Percentiles rank a stretch among this genome's conserved stretches.
These are phyloP conservation scores for Macroglossus sobrinus DNA, from an alignment of 2,113 vertebrate genomes.

Conservation along the genomic window DNA sequence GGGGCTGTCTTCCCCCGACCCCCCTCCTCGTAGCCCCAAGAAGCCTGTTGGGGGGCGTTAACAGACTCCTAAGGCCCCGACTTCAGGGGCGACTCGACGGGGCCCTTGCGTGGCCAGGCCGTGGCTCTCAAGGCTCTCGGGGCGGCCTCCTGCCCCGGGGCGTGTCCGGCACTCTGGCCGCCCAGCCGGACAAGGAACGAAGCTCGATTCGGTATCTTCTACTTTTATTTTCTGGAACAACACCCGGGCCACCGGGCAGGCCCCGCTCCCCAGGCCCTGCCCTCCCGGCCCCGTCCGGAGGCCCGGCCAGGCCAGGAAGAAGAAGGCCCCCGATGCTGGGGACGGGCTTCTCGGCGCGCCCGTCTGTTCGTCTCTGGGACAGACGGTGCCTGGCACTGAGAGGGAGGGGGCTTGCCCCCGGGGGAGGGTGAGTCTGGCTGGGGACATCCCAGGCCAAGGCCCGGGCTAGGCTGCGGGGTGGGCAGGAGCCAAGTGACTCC, in stretches of 20 bases:
- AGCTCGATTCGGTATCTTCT: neutral
- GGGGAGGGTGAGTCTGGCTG: neutral
- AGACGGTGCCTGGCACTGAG: neutral
- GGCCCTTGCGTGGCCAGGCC: neutral
- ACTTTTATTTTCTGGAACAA: constrained; percentile 53
- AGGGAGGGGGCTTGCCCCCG: neutral
- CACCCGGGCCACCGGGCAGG: neutral
- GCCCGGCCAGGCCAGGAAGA: neutral
- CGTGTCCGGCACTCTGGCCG: fast-evolving
- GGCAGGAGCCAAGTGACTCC: neutral
- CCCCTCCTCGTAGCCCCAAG: neutral
- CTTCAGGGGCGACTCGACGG: neutral
- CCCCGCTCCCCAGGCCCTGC: neutral
- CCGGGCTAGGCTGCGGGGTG: neutral
- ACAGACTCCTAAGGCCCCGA: neutral
- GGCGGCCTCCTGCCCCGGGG: neutral
- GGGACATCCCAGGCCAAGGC: neutral
- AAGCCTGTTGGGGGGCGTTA: neutral
- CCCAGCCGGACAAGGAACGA: neutral
- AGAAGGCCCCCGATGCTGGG: too few species aligned
- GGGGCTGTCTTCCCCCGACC: neutral
- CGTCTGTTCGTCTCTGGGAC: neutral
- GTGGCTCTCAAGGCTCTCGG: neutral
- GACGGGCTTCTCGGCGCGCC: fast-evolving
- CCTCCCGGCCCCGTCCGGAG: neutral